These are phyloP conservation scores for Wasmannia auropunctata DNA, from an alignment of 1,140 invertebrate genomes.

Conservation along the genomic window DNA sequence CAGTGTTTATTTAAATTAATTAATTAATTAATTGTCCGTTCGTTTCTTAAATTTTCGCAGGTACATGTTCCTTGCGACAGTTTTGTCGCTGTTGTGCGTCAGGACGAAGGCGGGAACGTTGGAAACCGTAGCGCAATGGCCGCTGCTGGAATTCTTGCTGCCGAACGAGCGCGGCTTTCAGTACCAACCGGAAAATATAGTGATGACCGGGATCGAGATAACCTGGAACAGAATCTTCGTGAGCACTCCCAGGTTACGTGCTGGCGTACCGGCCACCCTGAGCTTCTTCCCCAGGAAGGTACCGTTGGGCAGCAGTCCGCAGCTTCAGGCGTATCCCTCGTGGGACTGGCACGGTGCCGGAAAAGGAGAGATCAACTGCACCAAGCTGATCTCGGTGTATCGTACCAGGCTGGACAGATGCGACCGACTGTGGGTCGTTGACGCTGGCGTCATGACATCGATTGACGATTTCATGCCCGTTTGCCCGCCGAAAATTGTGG, in stretches of 20 bases:
- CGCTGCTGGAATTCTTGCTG: constrained; percentile 89
- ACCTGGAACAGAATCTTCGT: constrained; percentile 90
- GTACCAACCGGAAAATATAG: constrained; percentile 89
- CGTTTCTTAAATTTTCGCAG: background rate
- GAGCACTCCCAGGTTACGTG: constrained; percentile 89
- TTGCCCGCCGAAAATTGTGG: constrained; percentile 92
- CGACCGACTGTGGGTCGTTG: constrained; percentile 91
- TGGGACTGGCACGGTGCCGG: constrained; percentile 92
- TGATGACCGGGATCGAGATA: constrained; percentile 91
- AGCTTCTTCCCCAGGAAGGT: constrained; percentile 88
- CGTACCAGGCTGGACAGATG: constrained; percentile 90
- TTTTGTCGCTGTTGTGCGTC: background rate
- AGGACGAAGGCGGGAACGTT: constrained; percentile 78
- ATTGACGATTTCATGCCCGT: constrained; percentile 90
- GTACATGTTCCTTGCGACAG: background rate
- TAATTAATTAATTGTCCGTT: background rate
- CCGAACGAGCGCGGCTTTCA: constrained; percentile 86
- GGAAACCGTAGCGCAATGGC: constrained; percentile 91
- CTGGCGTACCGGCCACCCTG: constrained; percentile 91
- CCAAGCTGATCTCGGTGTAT: constrained; percentile 91
- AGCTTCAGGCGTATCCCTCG: constrained; percentile 90
- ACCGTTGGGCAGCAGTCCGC: constrained; percentile 88
- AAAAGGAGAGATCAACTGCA: constrained; percentile 89
- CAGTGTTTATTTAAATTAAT: background rate
- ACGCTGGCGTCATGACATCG: constrained; percentile 90